These are phyloP conservation scores for Plotosus lineatus DNA, from an alignment of 2,113 vertebrate genomes.

Conservation along the genomic window DNA sequence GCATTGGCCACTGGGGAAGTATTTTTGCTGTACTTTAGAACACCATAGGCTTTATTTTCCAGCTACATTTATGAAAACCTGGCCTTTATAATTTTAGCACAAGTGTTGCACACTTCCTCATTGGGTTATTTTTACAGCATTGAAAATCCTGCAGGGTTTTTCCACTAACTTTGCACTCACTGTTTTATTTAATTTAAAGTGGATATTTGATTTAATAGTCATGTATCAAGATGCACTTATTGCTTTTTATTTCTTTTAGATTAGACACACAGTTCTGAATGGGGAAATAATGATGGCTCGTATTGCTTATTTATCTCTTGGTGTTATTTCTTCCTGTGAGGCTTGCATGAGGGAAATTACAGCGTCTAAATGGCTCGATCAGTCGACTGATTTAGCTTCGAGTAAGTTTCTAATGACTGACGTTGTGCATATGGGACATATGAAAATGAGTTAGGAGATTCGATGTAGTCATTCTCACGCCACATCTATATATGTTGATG, in stretches of 20 bases:
- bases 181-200: neutral
- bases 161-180: neutral
- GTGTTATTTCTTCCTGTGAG: conserved; percentile 59
- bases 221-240: neutral
- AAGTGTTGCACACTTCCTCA: conserved; percentile 6
- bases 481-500: neutral
- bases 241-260: neutral
- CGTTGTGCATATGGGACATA: neutral
- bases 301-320: too few relatives aligned
- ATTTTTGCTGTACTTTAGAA: neutral
- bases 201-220: neutral
- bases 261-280: neutral
- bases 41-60: neutral
- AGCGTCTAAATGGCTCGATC: conserved; percentile 96
- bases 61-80: neutral
- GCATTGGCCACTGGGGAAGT: neutral
- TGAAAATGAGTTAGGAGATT: neutral
- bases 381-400: conserved; percentile 97
- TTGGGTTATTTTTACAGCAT: neutral
- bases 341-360: conserved; percentile 99
- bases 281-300: neutral
- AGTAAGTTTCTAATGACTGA: conserved; percentile 65
- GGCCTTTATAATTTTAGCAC: conserved; percentile 1
- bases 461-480: neutral
- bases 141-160: conserved; percentile 17